Conservation (phyloP, 2,797 vertebrate genomes). For the Sebastes umbrosus region DNA sequence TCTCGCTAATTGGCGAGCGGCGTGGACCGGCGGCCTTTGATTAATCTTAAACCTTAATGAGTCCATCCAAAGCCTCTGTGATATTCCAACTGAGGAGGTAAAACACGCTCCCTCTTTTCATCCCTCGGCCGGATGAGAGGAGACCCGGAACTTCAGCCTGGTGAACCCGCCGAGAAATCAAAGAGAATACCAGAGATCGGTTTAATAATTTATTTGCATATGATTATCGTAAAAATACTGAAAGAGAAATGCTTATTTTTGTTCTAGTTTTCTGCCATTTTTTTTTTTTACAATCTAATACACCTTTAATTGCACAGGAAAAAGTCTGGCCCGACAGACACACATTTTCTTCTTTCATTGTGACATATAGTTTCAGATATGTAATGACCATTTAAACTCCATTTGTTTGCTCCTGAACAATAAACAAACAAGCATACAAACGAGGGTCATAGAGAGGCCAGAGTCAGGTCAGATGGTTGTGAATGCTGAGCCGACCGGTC, state of each 20-base stretch:
- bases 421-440: constrained; percentile 75
- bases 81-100: constrained; percentile 69
- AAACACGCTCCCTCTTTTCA: constrained; percentile 65
- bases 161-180: constrained; percentile 74
- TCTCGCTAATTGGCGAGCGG: constrained; percentile 68
- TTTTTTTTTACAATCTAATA: constrained; percentile 75
- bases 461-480: constrained; percentile 46
- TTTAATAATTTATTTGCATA: constrained; percentile 86
- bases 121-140: constrained; percentile 50
- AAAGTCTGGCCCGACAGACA: constrained; percentile 70
- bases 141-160: constrained; percentile 66
- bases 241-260: constrained; percentile 81
- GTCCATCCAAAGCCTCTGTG: constrained; percentile 63
- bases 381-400: constrained; percentile 57
- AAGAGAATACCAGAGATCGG: constrained; percentile 77
- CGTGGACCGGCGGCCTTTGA: constrained; percentile 55
- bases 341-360: constrained; percentile 66
- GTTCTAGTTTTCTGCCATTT: constrained; percentile 65
- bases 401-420: constrained; percentile 66
- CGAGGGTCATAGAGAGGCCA: constrained; percentile 63
- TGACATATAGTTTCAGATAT: constrained; percentile 69
- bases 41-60: constrained; percentile 77
- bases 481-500: constrained; percentile 57
- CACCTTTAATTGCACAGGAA: constrained; percentile 79
- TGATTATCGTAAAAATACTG: constrained; percentile 85